Percentiles rank a stretch among this genome's conserved stretches.
These are phyloP conservation scores for Pseudopipra pipra DNA, from an alignment of 2,113 vertebrate genomes.

Conservation along the genomic window DNA sequence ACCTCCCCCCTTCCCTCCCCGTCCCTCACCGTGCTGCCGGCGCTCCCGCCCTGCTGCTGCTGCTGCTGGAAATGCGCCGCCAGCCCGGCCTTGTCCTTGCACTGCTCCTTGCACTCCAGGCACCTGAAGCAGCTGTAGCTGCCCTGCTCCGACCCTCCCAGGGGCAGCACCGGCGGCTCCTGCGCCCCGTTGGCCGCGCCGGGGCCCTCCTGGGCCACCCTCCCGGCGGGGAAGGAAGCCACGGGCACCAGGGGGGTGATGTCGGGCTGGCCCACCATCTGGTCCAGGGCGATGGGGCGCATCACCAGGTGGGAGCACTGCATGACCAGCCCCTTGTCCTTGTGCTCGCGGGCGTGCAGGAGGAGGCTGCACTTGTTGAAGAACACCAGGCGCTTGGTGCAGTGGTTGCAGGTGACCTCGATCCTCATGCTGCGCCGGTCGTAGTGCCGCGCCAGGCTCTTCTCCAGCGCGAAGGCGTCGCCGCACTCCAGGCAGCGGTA, in stretches of 20 bases:
- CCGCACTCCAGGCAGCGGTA: slow-evolving; percentile 96
- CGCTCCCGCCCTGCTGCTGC: no score
- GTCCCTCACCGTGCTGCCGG: slow-evolving; percentile 16
- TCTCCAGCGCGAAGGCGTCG: slow-evolving; percentile 91
- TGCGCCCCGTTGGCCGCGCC: not conserved
- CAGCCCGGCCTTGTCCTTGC: slow-evolving; percentile 85
- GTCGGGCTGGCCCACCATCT: slow-evolving; percentile 93
- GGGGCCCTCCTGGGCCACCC: slow-evolving; percentile 53
- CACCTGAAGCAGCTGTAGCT: slow-evolving; percentile 82
- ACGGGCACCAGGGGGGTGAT: slow-evolving; percentile 67
- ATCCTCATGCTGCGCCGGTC: slow-evolving; percentile 93
- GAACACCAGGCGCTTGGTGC: slow-evolving; percentile 91
- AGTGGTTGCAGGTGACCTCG: slow-evolving; percentile 97
- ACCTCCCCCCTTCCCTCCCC: no score
- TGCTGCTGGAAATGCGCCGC: slow-evolving; percentile 88
- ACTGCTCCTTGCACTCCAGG: slow-evolving; percentile 88
- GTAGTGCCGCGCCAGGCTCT: slow-evolving; percentile 90
- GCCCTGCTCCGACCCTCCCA: slow-evolving; percentile 59
- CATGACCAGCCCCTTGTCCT: slow-evolving; percentile 96
- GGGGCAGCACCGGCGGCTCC: slow-evolving; percentile 77
- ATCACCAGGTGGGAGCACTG: slow-evolving; percentile 97
- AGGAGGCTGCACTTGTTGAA: slow-evolving; percentile 98
- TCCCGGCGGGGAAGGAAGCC: slow-evolving; percentile 43
- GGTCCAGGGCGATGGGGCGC: slow-evolving; percentile 89
- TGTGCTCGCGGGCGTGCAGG: slow-evolving; percentile 93